phyloP scores from a whole-genome alignment of 2,797 vertebrate genomes.

The Catharus ustulatus region DNA sequence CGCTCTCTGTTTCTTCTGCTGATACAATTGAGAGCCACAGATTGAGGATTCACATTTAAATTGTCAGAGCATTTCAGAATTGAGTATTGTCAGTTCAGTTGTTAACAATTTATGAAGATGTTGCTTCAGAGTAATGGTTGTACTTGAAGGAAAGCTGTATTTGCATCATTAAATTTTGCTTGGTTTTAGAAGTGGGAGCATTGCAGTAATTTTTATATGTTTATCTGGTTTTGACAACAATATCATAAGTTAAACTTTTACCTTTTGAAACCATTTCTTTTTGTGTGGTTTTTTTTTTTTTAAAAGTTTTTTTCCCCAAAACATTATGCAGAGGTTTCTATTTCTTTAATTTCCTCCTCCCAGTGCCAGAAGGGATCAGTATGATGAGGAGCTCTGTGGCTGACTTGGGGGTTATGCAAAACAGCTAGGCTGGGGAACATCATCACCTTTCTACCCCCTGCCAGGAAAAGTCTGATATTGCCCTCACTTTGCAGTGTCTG shows the following conservation, averaged over 20 bases:
- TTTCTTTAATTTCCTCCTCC: background rate
- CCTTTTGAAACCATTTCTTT: background rate
- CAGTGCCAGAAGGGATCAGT: background rate
- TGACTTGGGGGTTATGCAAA: background rate
- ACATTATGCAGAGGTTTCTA: background rate
- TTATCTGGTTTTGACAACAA: background rate
- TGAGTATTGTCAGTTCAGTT: background rate
- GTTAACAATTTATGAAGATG: background rate
- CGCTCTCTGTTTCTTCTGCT: background rate
- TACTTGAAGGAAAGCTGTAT: background rate
- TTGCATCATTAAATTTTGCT: background rate
- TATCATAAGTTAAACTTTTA: background rate
- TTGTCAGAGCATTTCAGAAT: background rate
- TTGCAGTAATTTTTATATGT: background rate
- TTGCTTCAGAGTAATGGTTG: background rate
- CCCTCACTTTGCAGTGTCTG: background rate
- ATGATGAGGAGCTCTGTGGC: background rate
- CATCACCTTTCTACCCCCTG: constrained; percentile 12
- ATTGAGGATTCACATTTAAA: background rate
- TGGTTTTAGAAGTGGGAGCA: background rate
- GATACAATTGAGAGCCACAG: background rate
- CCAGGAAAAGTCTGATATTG: background rate
- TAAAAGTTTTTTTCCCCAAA: no score
- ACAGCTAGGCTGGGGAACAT: background rate
- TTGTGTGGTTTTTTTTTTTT: background rate